These are phyloP conservation scores for Geodia barretti DNA, from an alignment of 37 sponge, comb jelly and placozoan species.

Conservation along the genomic window DNA sequence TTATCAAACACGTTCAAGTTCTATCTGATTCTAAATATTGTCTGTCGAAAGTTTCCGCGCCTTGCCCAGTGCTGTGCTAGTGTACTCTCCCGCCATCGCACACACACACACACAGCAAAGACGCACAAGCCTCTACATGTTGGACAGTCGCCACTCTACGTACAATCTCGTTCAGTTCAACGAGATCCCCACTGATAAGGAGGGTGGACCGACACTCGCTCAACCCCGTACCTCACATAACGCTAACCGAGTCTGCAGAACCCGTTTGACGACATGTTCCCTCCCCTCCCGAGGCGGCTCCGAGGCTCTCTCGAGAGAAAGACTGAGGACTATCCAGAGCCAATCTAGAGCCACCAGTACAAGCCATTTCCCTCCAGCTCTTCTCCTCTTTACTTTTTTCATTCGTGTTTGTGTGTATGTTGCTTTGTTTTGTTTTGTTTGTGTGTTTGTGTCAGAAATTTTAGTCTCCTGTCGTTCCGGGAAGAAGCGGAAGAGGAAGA, in stretches of 20 bases:
- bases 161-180: constrained; percentile 86
- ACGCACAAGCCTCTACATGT: too few relatives aligned
- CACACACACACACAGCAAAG: too few relatives aligned
- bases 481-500: constrained; percentile 96
- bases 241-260: constrained; percentile 79
- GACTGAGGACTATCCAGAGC: constrained; percentile 52
- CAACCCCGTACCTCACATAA: constrained; percentile 82
- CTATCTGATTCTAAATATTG: too few relatives aligned
- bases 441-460: constrained; percentile 64
- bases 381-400: too few relatives aligned
- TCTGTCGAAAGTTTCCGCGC: too few relatives aligned
- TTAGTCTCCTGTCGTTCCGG: constrained; percentile 93
- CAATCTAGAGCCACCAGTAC: constrained; percentile 73
- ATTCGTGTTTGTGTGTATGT: not conserved
- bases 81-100: too few relatives aligned
- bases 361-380: not conserved
- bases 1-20: too few relatives aligned
- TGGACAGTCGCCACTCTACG: constrained; percentile 85
- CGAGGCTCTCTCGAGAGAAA: constrained; percentile 18
- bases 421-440: not conserved
- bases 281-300: too few relatives aligned
- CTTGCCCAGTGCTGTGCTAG: too few relatives aligned
- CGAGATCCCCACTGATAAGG: constrained; percentile 80
- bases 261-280: constrained; percentile 93
- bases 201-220: constrained; percentile 86